Percentiles rank a stretch among this genome's conserved stretches.
Evolutionary conservation across 1,140 invertebrate genomes (phyloP).

Genomic region (Trichonephila clavipes): DNA sequence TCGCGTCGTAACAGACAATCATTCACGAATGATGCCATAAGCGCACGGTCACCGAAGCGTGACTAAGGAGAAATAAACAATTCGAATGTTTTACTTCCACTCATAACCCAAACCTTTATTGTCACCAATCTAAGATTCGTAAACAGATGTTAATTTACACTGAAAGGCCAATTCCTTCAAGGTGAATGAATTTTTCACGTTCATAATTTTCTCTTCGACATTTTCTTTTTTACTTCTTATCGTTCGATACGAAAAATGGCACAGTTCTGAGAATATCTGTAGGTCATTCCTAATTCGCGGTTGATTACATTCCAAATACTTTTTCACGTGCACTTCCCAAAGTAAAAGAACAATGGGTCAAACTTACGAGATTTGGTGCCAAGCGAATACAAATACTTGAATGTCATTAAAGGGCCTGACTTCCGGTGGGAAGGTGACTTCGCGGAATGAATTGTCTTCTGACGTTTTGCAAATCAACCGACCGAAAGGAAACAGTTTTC

Average conservation of each 20-base stretch:
- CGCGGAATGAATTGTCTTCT: conserved; percentile 61
- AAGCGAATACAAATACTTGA: conserved; percentile 49
- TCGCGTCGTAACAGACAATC: background rate
- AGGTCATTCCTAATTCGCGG: background rate
- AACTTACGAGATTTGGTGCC: conserved; percentile 20
- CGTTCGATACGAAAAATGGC: background rate
- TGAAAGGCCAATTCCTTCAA: background rate
- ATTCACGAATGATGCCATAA: background rate
- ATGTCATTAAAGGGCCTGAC: conserved; percentile 44
- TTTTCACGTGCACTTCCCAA: background rate
- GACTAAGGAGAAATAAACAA: background rate
- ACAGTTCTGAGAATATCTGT: conserved; percentile 14
- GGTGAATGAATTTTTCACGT: conserved; percentile 27
- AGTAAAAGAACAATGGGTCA: conserved; percentile 45
- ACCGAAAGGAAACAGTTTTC: conserved; percentile 58
- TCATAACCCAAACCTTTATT: background rate
- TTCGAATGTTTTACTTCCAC: background rate
- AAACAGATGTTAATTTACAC: too few relatives aligned
- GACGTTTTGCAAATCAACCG: conserved; percentile 63
- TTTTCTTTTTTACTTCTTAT: background rate
- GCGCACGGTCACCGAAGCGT: background rate
- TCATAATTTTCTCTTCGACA: background rate
- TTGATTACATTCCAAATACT: background rate
- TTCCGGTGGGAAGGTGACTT: conserved; percentile 67
- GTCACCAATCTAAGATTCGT: too few relatives aligned